Conservation (phyloP, 2,113 vertebrate species). For the Rhinoderma darwinii region DNA sequence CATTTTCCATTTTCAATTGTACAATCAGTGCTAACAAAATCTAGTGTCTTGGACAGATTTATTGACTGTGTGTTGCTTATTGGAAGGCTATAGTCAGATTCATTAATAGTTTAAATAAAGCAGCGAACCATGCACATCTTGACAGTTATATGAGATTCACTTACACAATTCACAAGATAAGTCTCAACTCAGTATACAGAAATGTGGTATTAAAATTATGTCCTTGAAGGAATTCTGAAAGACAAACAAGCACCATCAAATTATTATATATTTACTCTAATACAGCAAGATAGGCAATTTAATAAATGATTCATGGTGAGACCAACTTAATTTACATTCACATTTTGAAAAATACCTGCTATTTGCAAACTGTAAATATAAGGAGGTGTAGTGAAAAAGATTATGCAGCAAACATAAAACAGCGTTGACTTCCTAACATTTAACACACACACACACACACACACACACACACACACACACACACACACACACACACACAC, state of each 20-base stretch:
- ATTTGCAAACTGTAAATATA: not conserved
- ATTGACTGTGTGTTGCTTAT: slow-evolving; percentile 38
- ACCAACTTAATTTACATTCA: not conserved
- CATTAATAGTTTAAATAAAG: slow-evolving; percentile 51
- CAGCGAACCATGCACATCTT: slow-evolving; percentile 20
- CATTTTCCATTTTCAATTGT: slow-evolving; percentile 47
- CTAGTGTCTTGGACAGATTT: slow-evolving; percentile 36
- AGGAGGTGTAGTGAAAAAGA: not conserved
- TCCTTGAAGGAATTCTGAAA: slow-evolving; percentile 39
- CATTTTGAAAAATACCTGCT: not conserved
- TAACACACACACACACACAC: not conserved
- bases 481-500: no score
- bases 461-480: not conserved
- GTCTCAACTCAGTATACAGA: slow-evolving; percentile 20
- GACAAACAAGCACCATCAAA: slow-evolving; percentile 13
- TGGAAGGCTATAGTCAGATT: slow-evolving; percentile 33
- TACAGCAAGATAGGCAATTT: not conserved
- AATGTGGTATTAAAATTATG: slow-evolving; percentile 28
- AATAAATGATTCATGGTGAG: not conserved
- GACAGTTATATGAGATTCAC: slow-evolving; percentile 50
- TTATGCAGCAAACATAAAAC: not conserved
- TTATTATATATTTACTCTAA: not conserved
- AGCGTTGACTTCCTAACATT: not conserved
- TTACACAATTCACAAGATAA: slow-evolving; percentile 34
- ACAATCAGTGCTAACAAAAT: slow-evolving; percentile 33